Evolutionary conservation across 1,140 invertebrate genomes (phyloP).

Genomic region (Proctacanthus coquilletti): DNA sequence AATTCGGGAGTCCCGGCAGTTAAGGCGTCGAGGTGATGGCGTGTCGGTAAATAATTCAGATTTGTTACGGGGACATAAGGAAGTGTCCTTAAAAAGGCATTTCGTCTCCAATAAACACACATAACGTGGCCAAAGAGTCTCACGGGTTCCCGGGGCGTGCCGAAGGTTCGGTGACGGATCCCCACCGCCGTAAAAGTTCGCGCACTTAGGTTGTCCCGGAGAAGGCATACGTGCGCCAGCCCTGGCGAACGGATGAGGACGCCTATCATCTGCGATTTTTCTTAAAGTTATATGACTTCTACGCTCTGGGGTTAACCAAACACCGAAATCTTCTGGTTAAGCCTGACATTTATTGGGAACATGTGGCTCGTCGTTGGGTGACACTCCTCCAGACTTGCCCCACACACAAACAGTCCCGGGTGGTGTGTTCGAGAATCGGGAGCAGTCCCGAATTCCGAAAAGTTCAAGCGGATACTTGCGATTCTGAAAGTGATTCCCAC

Average conservation of each 20-base stretch:
- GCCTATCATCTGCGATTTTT: neutral
- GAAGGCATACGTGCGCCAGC: no score
- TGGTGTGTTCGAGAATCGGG: neutral
- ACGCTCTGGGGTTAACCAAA: neutral
- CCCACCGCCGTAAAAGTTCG: no score
- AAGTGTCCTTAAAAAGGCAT: neutral
- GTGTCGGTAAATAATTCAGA: neutral
- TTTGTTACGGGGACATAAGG: neutral
- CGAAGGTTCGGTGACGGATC: no score
- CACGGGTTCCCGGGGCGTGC: neutral
- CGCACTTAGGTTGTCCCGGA: no score
- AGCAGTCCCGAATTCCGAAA: no score
- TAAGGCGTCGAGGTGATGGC: no score
- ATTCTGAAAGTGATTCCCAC: no score
- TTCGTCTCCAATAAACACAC: neutral
- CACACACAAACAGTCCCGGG: neutral
- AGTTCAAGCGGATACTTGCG: no score
- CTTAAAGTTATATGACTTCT: conserved; percentile 1
- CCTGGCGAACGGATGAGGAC: no score
- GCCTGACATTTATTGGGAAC: neutral
- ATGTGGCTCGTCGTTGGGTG: neutral
- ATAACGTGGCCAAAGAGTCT: neutral
- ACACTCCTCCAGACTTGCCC: neutral
- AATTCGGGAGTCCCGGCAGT: no score
- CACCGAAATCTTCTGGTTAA: neutral